Evolutionary conservation across 2,888 invertebrate species (phyloP).

Genomic region (Orthosia incerta): DNA sequence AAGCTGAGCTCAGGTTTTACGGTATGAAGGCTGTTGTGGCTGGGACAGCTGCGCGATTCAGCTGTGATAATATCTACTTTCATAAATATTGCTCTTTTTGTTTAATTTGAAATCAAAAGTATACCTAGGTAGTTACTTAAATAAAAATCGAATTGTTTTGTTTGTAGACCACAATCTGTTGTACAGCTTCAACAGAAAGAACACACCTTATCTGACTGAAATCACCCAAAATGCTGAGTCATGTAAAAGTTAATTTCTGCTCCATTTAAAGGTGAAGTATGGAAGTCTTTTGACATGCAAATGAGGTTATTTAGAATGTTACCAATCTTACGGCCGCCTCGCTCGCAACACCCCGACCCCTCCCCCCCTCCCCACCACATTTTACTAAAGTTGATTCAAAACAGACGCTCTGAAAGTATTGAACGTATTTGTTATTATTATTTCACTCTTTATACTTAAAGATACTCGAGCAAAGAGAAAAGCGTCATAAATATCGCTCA

Average conservation of each 20-base stretch:
- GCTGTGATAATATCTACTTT: too few relatives aligned
- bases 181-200: background rate
- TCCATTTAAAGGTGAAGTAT: conserved; percentile 34
- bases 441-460: background rate
- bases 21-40: background rate
- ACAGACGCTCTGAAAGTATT: conserved; percentile 17
- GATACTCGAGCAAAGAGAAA: conserved; percentile 1
- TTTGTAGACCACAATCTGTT: too few relatives aligned
- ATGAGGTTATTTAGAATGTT: conserved; percentile 44
- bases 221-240: background rate
- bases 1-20: conserved; percentile 2
- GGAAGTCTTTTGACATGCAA: conserved; percentile 53
- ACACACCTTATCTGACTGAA: background rate
- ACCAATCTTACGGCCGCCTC: conserved; percentile 3
- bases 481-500: background rate
- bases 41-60: background rate
- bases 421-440: conserved; percentile 26
- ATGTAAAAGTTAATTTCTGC: conserved; percentile 14
- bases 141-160: too few relatives aligned
- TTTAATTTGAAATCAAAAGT: background rate
- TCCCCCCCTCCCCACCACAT: background rate
- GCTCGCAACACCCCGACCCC: background rate
- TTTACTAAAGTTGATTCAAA: conserved; percentile 20
- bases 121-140: too few relatives aligned
- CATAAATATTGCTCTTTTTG: background rate